These are phyloP conservation scores for Acrobasis suavella DNA, from an alignment of 2,888 invertebrate species.

Conservation along the genomic window DNA sequence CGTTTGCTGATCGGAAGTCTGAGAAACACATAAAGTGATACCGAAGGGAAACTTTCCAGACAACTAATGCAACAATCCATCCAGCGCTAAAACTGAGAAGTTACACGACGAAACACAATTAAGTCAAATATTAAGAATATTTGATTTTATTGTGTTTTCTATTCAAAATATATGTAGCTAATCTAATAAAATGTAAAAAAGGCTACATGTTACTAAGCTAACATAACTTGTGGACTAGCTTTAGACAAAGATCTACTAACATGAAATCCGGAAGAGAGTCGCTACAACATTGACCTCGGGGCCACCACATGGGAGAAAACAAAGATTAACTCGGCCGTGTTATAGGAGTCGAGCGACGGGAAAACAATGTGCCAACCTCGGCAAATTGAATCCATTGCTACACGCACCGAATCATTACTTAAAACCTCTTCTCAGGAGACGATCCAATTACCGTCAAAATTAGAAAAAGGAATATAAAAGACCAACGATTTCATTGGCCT, in stretches of 20 bases:
- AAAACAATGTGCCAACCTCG: slow-evolving; percentile 20
- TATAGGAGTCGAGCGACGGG: slow-evolving; percentile 14
- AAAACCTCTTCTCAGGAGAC: background rate
- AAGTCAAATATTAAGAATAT: no score
- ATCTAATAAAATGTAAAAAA: background rate
- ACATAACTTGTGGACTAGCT: background rate
- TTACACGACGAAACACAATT: no score
- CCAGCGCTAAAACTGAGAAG: background rate
- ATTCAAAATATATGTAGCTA: background rate
- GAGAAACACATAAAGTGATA: background rate
- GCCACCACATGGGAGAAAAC: slow-evolving; percentile 19
- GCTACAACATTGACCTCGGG: slow-evolving; percentile 17
- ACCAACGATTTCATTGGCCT: background rate
- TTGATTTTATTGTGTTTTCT: no score
- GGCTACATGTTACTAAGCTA: background rate
- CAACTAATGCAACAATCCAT: slow-evolving; percentile 4
- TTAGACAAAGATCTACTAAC: background rate
- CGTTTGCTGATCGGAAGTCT: background rate
- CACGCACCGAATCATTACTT: slow-evolving; percentile 10
- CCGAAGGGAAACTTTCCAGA: slow-evolving; percentile 11
- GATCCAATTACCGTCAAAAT: background rate
- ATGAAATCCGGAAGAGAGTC: background rate
- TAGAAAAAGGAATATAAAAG: background rate
- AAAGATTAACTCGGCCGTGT: slow-evolving; percentile 21
- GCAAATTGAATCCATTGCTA: slow-evolving; percentile 22